Base-by-base conservation (phyloP, 2,797 vertebrate genomes). In the Ctenosaura bakeri region DNA sequence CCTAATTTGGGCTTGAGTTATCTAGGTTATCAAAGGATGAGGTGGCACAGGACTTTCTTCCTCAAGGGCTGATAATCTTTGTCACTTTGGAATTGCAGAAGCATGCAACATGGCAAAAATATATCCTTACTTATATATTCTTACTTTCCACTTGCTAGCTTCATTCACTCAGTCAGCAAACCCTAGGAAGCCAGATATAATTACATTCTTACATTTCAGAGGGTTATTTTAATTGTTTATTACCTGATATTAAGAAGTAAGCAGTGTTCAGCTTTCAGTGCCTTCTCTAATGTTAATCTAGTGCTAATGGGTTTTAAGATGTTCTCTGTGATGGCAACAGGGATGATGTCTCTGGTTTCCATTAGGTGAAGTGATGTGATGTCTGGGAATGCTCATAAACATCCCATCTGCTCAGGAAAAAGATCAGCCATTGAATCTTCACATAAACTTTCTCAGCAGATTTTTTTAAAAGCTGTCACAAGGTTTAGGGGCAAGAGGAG, bases 201-300 rank as follows among this genome's bases (percentile, higher is more conserved):
- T 86, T 86, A 59, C 73, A 86, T 38, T 42, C 85, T 62, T 77
- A 62, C 14, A 77, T 86, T 62, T 62, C 73, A 86, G 13, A 77
- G 52, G 52, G 35, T 42, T 76, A 62, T 62, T 86, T 86, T 86
- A 86, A 77, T 26, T 54, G 50, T 38, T 76, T 76, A 59, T 77
- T 86, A 35, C 66, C n/a, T 35, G 5, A 0, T 77, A 77, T 86
- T 77, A 59, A 86, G 54, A 32, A 86, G 38, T 42, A 76, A 42
- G 35, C 74, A 35, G 54, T 8, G 24, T 76, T 59, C 22, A 76
- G 50, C 35, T 76, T 86, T 71, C 66, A 69, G 66, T 86, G 35
- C 73, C 7, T 38, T 59, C n/a, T 62, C 22, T 35, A 42, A 22
- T 18, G 8, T 32, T 66, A 83, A 66, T 46, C 80, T 12, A 22